Evolutionary conservation across 2,888 invertebrate genomes (phyloP).

Genomic region (Sinodicranocentrus sp.): DNA sequence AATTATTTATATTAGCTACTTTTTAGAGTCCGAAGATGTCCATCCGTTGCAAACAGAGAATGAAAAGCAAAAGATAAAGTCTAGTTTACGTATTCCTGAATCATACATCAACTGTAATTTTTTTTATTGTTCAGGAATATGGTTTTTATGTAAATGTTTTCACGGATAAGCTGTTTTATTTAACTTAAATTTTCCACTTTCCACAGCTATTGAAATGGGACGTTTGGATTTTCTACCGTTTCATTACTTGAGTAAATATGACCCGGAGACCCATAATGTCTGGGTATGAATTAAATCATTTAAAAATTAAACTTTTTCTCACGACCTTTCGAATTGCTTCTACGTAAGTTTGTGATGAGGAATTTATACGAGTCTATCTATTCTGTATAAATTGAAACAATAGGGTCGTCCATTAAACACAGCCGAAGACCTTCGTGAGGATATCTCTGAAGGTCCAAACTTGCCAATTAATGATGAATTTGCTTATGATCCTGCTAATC

Average conservation of each 20-base stretch:
- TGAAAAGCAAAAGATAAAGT: conserved; percentile 24
- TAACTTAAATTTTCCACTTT: too few species aligned
- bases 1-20: too few species aligned
- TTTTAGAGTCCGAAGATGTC: conserved; percentile 57
- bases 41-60: conserved; percentile 59
- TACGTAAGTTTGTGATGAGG: too few species aligned
- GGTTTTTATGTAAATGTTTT: too few species aligned
- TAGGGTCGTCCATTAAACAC: conserved; percentile 62
- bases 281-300: conserved; percentile 68
- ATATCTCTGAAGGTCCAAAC: conserved; percentile 21
- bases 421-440: conserved; percentile 38
- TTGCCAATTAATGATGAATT: conserved; percentile 50
- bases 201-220: conserved; percentile 31
- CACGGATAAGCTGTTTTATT: too few species aligned
- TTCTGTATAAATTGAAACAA: too few species aligned
- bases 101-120: conserved; percentile 60
- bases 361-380: too few species aligned
- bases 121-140: too few species aligned
- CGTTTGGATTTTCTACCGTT: conserved; percentile 41
- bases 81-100: conserved; percentile 39
- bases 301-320: background rate
- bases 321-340: too few species aligned
- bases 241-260: conserved; percentile 34
- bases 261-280: conserved; percentile 60
- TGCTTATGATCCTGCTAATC: conserved; percentile 69